Evolutionary conservation across 37 sponge, comb jelly and placozoan species (phyloP), one percentile per base, ranked within the genome.

Genomic region (Aphrocallistes beatrix): DNA sequence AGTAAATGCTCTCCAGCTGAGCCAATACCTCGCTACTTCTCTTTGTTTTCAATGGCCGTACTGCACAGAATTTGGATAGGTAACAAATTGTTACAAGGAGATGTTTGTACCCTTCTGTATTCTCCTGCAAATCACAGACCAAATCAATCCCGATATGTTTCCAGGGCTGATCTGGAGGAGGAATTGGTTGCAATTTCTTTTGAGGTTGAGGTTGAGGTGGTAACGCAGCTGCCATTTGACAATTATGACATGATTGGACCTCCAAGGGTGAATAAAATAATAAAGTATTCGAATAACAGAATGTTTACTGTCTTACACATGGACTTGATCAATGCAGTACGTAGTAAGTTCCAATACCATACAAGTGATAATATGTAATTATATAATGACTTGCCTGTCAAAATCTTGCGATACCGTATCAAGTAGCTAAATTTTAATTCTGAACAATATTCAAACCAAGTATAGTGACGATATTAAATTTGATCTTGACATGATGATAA

Each of bases 91-190:
- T 60, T 19, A 60, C 75, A 19, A 60, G 34, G 34, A 60, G 25
- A 60, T 60, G 75, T 60, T 60, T 60, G 34, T 60, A 60, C n/a
- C 75, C 75, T 60, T 60, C 75, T 3, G 75, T 60, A 13, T 60
- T 60, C 75, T 60, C 75, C 75, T 60, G 75, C 21, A 60, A 60
- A 60, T 60, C 75, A 60, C 75, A 60, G 21, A 60, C 75, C 75
- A 60, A 30, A 60, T 60, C 75, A 13, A 60, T 60, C 10, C 75
- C 75, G 75, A 60, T 60, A 28, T 60, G 75, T 6, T 60, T 60
- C 75, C 75, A 60, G 75, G 75, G 75, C 34, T 60, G 75, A 28
- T 60, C 75, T 32, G 75, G 75, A 32, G 75, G 75, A 60, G 75
- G 75, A 60, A 60, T 60, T 60, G 75, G 75, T 3, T 60, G 75